Base-by-base conservation (phyloP, 1,140 invertebrate genomes). In the Lamellibrachia luymesi region DNA sequence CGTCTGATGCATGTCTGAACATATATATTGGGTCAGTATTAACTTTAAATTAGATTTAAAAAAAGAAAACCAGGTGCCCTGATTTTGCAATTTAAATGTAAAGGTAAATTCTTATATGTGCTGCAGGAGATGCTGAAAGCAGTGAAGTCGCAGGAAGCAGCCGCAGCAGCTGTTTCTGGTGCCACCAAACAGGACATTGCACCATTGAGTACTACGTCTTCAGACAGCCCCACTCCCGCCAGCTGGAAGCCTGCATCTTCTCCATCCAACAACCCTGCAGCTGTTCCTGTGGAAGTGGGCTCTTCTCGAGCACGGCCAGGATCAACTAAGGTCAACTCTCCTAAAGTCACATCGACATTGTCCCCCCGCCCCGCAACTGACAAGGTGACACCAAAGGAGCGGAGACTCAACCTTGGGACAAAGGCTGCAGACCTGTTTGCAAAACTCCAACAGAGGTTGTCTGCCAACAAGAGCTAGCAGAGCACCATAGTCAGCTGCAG, bases 381-480 rank as follows among this genome's bases (percentile, higher is more conserved):
- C 13, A 80, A 22, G 17, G 64, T 8, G 64, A 80, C 64, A 6
- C 64, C 7, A 22, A 80, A 80, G 64, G 64, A 80, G 13, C 64
- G 64, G 25, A 10, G 91, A 27, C 13, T 91, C 51, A 92, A 92
- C 8, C 56, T 92, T 10, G 92, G 92, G 10, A 52, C 50, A 13
- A 92, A 92, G 51, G 92, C 92, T 51, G 92, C 92, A n/a, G 92
- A 92, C 51, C 50, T 92, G 92, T 92, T 92, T 56, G 92, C 92
- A 10, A 92, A 92, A 64, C 56, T 92, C 49, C 92, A 92, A 56
- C 52, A 51, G 27, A 50, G 92, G 38, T n/a, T 92, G 7, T 92
- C 92, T 10, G 51, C 49, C 4, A 51, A 51, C 91, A 91, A 91
- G 91, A 50, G 49, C 49, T 91, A 91, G 51, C 91, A 7, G 91